Conservation (phyloP, 2,113 vertebrate species). For the Dolichotis patagonum region DNA sequence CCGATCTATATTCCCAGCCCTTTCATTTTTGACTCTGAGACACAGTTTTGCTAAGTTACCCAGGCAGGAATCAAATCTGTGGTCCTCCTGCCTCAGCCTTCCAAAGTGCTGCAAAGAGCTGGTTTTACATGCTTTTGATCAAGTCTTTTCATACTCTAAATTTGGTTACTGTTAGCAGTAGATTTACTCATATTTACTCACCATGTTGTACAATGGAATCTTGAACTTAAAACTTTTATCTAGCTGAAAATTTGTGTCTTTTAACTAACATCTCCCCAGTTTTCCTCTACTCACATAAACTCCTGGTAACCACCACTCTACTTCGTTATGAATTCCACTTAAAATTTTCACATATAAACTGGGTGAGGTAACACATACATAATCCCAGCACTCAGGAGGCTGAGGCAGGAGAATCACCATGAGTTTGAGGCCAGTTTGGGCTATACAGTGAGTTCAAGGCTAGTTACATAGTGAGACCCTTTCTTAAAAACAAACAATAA, state of each 20-base stretch:
- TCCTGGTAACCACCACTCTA: neutral
- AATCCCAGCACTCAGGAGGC: neutral
- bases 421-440: neutral
- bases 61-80: neutral
- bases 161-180: neutral
- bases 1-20: neutral
- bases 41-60: neutral
- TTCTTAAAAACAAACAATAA: neutral
- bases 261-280: neutral
- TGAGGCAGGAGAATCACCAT: neutral
- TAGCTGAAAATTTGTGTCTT: neutral
- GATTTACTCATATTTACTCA: neutral
- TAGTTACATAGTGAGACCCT: neutral
- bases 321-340: neutral
- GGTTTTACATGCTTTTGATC: neutral
- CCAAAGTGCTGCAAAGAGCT: neutral
- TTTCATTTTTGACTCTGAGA: neutral
- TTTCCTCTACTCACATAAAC: neutral
- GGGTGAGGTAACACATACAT: neutral
- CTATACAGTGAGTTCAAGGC: neutral
- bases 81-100: neutral
- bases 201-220: neutral
- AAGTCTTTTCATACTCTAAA: neutral
- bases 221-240: neutral
- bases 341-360: neutral